phyloP scores from a whole-genome alignment of 2,113 vertebrate genomes.

The Bubo scandiacus region DNA sequence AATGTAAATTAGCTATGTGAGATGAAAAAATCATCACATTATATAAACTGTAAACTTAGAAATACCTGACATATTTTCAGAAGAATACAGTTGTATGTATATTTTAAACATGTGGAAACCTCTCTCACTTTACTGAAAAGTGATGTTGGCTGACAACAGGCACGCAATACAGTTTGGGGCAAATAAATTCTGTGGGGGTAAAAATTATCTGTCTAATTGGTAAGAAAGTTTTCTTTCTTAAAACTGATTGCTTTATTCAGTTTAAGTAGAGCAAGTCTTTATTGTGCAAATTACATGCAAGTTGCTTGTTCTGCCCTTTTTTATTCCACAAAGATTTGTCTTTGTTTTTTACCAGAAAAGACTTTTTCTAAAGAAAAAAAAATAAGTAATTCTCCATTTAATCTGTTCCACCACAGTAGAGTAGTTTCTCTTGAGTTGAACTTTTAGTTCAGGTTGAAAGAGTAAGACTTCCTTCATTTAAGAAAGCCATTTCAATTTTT shows the following conservation, averaged over 20 bases:
- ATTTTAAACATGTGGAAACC: not conserved
- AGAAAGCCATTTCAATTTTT: conserved; percentile 51
- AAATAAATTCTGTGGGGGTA: not conserved
- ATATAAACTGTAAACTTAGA: not conserved
- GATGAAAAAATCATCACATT: not conserved
- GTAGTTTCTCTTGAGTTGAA: conserved; percentile 35
- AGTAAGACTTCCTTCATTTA: conserved; percentile 9
- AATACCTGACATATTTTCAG: not conserved
- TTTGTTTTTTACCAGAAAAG: not conserved
- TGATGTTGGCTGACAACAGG: not conserved
- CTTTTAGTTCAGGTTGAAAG: conserved; percentile 33
- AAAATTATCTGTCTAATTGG: conserved; percentile 14
- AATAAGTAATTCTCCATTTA: not conserved
- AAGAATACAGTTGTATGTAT: not conserved
- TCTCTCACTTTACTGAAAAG: not conserved
- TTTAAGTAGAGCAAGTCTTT: conserved; percentile 24
- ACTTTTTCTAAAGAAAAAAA: not conserved
- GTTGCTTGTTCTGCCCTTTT: conserved; percentile 28
- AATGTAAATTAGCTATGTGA: not conserved
- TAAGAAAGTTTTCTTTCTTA: conserved; percentile 1
- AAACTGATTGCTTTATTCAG: conserved; percentile 3
- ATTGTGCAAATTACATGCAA: conserved; percentile 20
- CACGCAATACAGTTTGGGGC: not conserved
- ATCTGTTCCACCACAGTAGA: not conserved
- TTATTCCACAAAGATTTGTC: not conserved